Conservation (phyloP, 2,113 vertebrate species). For the Miniopterus natalensis region DNA sequence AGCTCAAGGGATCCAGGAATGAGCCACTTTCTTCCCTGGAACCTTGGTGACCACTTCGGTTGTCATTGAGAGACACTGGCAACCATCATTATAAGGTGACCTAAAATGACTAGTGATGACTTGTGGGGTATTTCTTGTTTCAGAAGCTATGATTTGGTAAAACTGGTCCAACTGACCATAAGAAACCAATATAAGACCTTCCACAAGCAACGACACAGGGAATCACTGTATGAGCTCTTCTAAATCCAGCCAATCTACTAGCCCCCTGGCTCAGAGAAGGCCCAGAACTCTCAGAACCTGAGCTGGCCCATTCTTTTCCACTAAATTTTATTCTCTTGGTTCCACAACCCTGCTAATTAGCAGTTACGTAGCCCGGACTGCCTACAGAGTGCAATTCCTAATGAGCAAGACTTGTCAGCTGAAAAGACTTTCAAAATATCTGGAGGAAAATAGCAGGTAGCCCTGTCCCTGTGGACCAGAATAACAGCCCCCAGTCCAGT, state of each 20-base stretch:
- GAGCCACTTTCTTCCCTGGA: constrained; percentile 24
- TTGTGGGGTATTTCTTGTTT: background rate
- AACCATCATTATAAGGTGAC: constrained; percentile 48
- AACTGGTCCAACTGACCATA: background rate
- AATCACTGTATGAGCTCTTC: background rate
- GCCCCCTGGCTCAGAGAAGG: background rate
- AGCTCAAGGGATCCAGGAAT: background rate
- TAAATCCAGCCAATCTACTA: background rate
- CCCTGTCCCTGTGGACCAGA: constrained; percentile 41
- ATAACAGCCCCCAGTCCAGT: constrained; percentile 69
- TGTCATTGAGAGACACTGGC: background rate
- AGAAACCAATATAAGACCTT: background rate
- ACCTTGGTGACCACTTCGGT: constrained; percentile 14
- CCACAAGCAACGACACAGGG: background rate
- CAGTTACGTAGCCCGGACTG: constrained; percentile 7
- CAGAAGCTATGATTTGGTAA: constrained; percentile 57
- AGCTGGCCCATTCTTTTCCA: constrained; percentile 36
- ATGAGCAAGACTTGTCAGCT: constrained; percentile 53
- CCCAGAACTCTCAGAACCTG: background rate
- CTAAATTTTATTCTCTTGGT: constrained; percentile 56
- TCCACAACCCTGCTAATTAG: constrained; percentile 34
- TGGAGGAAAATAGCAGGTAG: constrained; percentile 39
- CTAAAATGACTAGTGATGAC: constrained; percentile 4
- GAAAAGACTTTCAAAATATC: constrained; percentile 79
- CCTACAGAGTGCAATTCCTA: constrained; percentile 66